Percentiles rank a stretch among this genome's conserved stretches.
phyloP scores from a whole-genome alignment of 2,797 vertebrate genomes.

The Macropus fuliginosus region DNA sequence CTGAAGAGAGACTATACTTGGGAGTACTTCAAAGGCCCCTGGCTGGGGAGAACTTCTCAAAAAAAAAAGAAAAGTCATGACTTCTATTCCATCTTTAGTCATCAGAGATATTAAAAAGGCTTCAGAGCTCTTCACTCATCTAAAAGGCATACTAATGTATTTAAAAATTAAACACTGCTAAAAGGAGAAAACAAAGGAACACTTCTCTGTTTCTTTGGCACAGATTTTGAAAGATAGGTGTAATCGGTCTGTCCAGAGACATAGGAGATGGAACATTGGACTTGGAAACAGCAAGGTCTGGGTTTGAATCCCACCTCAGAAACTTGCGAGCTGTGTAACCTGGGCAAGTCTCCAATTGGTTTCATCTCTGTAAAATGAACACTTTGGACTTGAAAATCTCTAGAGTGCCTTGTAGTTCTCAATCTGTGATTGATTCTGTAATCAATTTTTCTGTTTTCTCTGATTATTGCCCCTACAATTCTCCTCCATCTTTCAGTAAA shows the following conservation, averaged over 20 bases:
- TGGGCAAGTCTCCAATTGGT: background rate
- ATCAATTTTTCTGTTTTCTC: background rate
- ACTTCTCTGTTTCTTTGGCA: background rate
- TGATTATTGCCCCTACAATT: conserved; percentile 56
- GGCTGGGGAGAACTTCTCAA: conserved; percentile 65
- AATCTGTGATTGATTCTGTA: background rate
- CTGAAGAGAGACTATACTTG: conserved; percentile 76
- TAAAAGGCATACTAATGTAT: conserved; percentile 74
- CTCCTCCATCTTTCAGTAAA: conserved; percentile 44
- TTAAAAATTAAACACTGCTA: conserved; percentile 76
- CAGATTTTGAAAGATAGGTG: background rate
- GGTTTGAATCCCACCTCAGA: background rate
- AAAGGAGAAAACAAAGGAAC: conserved; percentile 45
- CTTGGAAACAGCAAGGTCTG: background rate
- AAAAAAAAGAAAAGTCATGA: conserved; percentile 63
- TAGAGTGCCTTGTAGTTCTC: background rate
- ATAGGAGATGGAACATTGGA: background rate
- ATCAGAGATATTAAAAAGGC: conserved; percentile 74
- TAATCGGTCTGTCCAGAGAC: background rate
- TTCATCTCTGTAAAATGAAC: background rate
- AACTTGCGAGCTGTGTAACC: background rate
- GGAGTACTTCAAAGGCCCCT: conserved; percentile 78
- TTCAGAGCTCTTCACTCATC: conserved; percentile 75
- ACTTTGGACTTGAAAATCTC: background rate
- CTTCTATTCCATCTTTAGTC: conserved; percentile 77